These are phyloP conservation scores for Megalurothrips usitatus DNA, from an alignment of 2,888 invertebrate species.

Conservation along the genomic window DNA sequence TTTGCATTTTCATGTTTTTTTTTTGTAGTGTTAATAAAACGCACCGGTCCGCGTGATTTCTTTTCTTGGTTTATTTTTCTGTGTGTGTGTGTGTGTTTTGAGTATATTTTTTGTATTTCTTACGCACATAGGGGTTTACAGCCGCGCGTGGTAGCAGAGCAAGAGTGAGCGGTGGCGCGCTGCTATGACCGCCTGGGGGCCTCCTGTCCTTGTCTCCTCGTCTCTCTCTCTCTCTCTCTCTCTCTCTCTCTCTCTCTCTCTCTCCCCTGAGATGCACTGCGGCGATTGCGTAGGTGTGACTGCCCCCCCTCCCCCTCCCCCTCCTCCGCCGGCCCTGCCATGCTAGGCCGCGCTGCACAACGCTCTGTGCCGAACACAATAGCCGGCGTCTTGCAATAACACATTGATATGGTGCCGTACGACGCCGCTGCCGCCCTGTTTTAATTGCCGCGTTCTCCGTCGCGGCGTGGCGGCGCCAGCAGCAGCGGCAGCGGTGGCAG, in stretches of 20 bases:
- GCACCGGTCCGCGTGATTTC: too few species aligned
- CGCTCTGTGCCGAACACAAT: background rate
- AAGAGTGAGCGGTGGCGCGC: background rate
- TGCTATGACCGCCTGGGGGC: background rate
- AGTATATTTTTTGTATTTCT: too few species aligned
- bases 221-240: too few species aligned
- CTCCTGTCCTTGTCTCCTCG: background rate
- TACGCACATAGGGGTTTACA: too few species aligned
- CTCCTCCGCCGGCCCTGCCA: background rate
- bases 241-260: too few species aligned
- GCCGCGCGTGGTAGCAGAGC: too few species aligned
- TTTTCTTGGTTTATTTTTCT: too few species aligned
- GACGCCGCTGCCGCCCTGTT: background rate
- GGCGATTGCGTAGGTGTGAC: background rate
- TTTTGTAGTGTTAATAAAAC: too few species aligned
- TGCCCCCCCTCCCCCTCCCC: too few species aligned
- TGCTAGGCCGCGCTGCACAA: background rate
- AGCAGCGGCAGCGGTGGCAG: background rate
- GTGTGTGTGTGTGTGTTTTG: too few species aligned
- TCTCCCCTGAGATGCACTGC: background rate
- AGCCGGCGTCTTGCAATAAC: conserved; percentile 12
- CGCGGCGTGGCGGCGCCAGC: background rate
- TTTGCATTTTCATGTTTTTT: background rate
- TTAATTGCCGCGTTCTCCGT: background rate
- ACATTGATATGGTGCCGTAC: conserved; percentile 10